Evolutionary conservation across 2,888 invertebrate genomes (phyloP), one percentile per base, ranked within the genome.

Genomic region (Trilocha varians): DNA sequence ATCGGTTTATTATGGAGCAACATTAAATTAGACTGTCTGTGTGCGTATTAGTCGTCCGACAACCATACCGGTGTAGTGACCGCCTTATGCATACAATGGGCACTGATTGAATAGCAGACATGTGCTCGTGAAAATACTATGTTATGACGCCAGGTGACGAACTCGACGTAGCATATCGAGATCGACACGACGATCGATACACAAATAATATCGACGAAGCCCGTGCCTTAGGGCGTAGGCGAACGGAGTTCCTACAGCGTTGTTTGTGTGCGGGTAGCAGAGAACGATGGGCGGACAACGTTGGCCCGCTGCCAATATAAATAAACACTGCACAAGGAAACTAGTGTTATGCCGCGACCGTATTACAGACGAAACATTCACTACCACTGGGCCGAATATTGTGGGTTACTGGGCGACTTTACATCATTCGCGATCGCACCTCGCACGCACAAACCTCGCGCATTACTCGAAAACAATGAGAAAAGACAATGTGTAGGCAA

Each of bases 281-380:
- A 64, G 59, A 68, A 63, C 70, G 73, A 72, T 73, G 75, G 71
- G 66, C 79, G 79, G 76, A 78, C 78, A 79, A 72, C 75, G 72
- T 70, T 85, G 84, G 84, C 84, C 47, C 52, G 46, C 45, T 42
- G 82, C 84, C 84, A 85, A 84, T 59, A 74, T 78, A 84, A 85
- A 80, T 79, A 85, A 84, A 84, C 83, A 82, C 78, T 79, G 82
- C 82, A 83, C 83, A 83, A 80, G 84, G 84, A 80, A 85, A 83
- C 83, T 84, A 82, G 82, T 83, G 83, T 83, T 83, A 78, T 78
- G 82, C 84, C 84, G 83, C 84, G 83, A 74, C 82, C 82, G 83
- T 80, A 76, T 74, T 82, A 79, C 78, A 83, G 80, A 83, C 83
- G 75, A 76, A 83, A 84, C 82, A 83, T 83, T 83, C 83, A 77